phyloP scores from a whole-genome alignment of 2,888 invertebrate genomes.

The Ichneumon xanthorius region DNA sequence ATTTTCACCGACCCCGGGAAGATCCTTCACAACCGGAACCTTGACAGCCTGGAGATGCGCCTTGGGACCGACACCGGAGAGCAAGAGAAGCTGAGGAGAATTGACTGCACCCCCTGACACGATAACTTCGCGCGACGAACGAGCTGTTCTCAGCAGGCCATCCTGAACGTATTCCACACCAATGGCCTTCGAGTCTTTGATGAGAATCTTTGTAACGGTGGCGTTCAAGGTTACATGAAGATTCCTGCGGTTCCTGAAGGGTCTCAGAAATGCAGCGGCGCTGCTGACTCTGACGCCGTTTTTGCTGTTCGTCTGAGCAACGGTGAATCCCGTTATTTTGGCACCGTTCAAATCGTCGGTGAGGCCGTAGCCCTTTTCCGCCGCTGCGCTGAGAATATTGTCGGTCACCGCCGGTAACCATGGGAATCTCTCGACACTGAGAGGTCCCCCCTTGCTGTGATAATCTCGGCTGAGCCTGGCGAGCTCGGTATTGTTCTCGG shows the following conservation, averaged over 20 bases:
- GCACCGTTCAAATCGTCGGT: slow-evolving; percentile 89
- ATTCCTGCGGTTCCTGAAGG: slow-evolving; percentile 86
- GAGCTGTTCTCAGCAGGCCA: slow-evolving; percentile 74
- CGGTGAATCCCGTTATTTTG: slow-evolving; percentile 88
- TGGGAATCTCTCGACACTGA: slow-evolving; percentile 88
- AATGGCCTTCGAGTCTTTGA: slow-evolving; percentile 85
- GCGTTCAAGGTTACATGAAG: slow-evolving; percentile 88
- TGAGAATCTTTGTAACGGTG: slow-evolving; percentile 87
- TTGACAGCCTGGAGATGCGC: slow-evolving; percentile 87
- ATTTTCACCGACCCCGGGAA: slow-evolving; percentile 90
- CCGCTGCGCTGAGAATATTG: slow-evolving; percentile 88
- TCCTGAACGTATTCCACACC: slow-evolving; percentile 87
- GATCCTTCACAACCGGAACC: slow-evolving; percentile 87
- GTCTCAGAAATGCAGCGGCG: slow-evolving; percentile 88
- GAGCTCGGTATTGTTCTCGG: slow-evolving; percentile 89
- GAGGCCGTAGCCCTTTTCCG: slow-evolving; percentile 88
- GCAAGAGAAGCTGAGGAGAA: slow-evolving; percentile 89
- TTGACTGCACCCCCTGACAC: slow-evolving; percentile 89
- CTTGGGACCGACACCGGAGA: slow-evolving; percentile 89
- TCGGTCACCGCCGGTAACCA: slow-evolving; percentile 88
- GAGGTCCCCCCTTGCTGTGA: slow-evolving; percentile 88
- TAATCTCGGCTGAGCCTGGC: slow-evolving; percentile 87
- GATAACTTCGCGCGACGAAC: slow-evolving; percentile 85
- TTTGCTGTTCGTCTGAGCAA: slow-evolving; percentile 88
- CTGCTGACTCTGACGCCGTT: slow-evolving; percentile 88